Evolutionary conservation across 2,113 vertebrate genomes (phyloP).

Genomic region (Isurus oxyrinchus): DNA sequence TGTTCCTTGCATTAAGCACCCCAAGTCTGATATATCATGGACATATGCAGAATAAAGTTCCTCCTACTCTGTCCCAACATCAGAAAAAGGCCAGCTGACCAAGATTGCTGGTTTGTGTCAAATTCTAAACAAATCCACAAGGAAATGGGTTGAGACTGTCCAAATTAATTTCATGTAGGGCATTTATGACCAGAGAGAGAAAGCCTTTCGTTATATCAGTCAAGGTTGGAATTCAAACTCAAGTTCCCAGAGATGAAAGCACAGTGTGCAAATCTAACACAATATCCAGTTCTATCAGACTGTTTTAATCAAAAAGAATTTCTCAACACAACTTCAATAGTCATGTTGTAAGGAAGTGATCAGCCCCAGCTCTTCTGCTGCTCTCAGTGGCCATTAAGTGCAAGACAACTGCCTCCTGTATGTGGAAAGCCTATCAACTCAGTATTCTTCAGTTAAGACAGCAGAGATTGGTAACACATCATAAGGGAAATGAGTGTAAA

Average conservation of each 20-base stretch:
- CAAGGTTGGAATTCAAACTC: neutral
- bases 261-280: neutral
- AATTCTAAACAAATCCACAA: neutral
- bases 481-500: neutral
- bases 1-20: neutral
- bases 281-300: neutral
- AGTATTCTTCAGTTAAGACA: neutral
- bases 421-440: neutral
- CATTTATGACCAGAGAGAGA: neutral
- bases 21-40: neutral
- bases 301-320: neutral
- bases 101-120: neutral
- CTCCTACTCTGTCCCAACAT: neutral
- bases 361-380: neutral
- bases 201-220: neutral
- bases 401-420: neutral
- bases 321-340: neutral
- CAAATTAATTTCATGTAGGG: neutral
- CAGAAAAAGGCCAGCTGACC: neutral
- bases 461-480: neutral
- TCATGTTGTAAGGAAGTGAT: neutral
- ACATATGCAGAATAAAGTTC: neutral
- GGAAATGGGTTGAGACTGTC: neutral
- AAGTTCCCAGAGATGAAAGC: neutral
- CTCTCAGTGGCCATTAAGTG: neutral